phyloP scores from a whole-genome alignment of 2,797 vertebrate genomes.

The Choloepus didactylus region DNA sequence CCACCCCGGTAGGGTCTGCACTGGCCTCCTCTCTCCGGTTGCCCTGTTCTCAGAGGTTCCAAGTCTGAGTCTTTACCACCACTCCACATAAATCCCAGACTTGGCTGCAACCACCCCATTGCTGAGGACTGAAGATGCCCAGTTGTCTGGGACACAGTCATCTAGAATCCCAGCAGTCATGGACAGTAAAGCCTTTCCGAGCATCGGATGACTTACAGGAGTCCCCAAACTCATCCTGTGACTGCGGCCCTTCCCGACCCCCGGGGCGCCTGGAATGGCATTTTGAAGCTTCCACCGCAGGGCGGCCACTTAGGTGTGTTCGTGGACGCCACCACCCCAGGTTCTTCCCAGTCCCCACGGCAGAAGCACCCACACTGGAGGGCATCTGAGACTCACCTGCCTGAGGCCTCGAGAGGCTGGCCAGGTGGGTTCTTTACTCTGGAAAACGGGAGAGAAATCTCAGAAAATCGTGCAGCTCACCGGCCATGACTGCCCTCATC shows the following conservation, averaged over 20 bases:
- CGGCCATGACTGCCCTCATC: background rate
- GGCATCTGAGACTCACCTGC: background rate
- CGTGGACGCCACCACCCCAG: too few species aligned
- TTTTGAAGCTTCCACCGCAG: background rate
- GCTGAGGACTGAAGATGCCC: background rate
- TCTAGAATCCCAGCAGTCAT: background rate
- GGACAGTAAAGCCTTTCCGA: background rate
- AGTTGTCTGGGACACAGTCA: background rate
- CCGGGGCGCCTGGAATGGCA: background rate
- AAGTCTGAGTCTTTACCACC: background rate
- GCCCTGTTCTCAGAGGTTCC: background rate
- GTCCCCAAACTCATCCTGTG: background rate
- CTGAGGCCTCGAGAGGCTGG: background rate
- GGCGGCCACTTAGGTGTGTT: too few species aligned
- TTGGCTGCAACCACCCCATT: rapidly evolving
- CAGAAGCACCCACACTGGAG: background rate
- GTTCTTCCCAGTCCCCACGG: background rate
- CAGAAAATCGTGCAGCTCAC: background rate
- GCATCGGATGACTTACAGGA: background rate
- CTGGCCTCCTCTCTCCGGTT: too few species aligned
- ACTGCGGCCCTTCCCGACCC: background rate
- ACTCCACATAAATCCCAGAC: background rate
- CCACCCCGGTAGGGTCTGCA: background rate
- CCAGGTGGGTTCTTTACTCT: background rate
- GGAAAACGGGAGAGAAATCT: background rate